phyloP scores from a whole-genome alignment of 2,113 vertebrate genomes.

The Laticauda colubrina region DNA sequence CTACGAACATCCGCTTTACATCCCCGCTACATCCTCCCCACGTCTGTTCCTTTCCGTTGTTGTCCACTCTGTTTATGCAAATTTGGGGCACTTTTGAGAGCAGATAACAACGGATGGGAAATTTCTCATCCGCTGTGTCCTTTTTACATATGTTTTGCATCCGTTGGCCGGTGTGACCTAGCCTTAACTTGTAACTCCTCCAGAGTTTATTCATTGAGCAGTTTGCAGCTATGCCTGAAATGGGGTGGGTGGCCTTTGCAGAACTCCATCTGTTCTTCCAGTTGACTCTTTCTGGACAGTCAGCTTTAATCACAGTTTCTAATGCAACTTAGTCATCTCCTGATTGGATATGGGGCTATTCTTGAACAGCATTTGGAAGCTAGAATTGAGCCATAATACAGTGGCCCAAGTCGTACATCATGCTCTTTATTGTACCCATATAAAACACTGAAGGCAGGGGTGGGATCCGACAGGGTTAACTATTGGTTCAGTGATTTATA shows the following conservation, averaged over 20 bases:
- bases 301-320: not conserved
- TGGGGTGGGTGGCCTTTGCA: not conserved
- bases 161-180: too few species aligned
- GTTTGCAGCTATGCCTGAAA: not conserved
- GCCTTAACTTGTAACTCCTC: not conserved
- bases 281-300: not conserved
- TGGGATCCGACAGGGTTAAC: too few species aligned
- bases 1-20: too few species aligned
- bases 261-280: not conserved
- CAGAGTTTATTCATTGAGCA: not conserved
- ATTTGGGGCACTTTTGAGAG: too few species aligned
- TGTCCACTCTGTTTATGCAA: too few species aligned
- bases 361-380: not conserved
- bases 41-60: too few species aligned
- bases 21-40: too few species aligned
- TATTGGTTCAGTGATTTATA: too few species aligned
- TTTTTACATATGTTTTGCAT: too few species aligned
- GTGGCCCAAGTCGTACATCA: not conserved
- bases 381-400: not conserved
- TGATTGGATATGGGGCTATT: not conserved
- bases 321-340: not conserved
- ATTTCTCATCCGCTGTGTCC: too few species aligned
- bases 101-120: too few species aligned
- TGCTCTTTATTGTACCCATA: not conserved
- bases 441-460: not conserved